These are phyloP conservation scores for Strigamia maritima DNA, from an alignment of 2,888 invertebrate species.

Conservation along the genomic window DNA sequence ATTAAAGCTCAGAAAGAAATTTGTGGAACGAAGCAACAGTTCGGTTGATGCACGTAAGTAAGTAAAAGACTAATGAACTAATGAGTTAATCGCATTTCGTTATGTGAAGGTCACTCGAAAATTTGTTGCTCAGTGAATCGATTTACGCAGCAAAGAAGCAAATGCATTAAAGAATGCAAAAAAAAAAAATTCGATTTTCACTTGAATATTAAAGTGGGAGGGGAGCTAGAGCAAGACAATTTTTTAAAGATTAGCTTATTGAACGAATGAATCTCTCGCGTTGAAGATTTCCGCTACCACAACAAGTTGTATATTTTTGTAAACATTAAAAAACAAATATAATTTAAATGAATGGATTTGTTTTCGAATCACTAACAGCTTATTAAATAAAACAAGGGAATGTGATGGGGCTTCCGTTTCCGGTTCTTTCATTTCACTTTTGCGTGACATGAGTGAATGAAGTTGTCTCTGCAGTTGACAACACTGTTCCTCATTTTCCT, in stretches of 20 bases:
- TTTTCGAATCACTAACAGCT: slow-evolving; percentile 18
- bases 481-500: slow-evolving; percentile 9
- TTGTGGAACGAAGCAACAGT: background rate
- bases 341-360: background rate
- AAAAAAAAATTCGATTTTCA: background rate
- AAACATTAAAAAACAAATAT: background rate
- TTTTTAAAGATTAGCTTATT: slow-evolving; percentile 7
- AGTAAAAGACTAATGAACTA: background rate
- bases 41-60: background rate
- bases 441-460: slow-evolving; percentile 21
- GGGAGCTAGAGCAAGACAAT: background rate
- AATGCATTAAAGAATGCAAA: background rate
- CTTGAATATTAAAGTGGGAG: slow-evolving; percentile 20
- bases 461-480: slow-evolving; percentile 33
- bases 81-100: background rate
- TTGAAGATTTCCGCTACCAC: background rate
- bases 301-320: background rate
- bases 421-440: slow-evolving; percentile 24
- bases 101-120: background rate
- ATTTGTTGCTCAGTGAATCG: background rate
- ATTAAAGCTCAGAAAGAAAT: background rate
- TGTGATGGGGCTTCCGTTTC: background rate
- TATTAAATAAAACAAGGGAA: background rate
- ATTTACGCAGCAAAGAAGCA: background rate
- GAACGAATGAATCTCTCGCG: background rate